Conservation (phyloP, 1,140 invertebrate genomes). For the Vollenhovia emeryi region DNA sequence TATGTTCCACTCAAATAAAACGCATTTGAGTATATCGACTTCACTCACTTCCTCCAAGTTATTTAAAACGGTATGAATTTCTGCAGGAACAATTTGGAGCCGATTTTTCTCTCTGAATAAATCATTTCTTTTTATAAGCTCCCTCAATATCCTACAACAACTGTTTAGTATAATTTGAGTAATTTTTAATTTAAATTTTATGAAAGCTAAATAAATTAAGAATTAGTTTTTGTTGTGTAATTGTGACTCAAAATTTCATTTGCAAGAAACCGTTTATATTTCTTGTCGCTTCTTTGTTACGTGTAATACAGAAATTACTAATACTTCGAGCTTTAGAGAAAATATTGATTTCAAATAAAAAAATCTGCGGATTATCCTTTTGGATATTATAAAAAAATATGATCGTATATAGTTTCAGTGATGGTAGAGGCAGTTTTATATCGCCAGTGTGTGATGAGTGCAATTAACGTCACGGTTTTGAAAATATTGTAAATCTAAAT, state of each 20-base stretch:
- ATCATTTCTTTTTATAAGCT: neutral
- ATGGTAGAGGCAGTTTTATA: neutral
- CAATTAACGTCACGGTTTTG: neutral
- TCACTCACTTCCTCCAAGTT: neutral
- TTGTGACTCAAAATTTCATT: neutral
- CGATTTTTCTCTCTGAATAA: neutral
- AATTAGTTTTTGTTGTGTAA: neutral
- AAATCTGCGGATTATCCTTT: neutral
- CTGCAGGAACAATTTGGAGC: neutral
- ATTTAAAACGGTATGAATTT: neutral
- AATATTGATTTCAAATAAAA: neutral
- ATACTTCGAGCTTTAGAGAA: neutral
- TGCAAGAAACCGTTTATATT: neutral
- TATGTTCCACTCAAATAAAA: neutral
- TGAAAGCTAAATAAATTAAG: neutral
- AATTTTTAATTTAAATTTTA: neutral
- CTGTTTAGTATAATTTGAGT: neutral
- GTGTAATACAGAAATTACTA: neutral
- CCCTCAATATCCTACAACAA: neutral
- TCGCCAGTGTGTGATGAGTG: neutral
- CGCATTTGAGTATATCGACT: neutral
- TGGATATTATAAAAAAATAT: neutral
- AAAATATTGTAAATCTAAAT: slow-evolving; percentile 2
- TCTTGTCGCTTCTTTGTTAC: neutral
- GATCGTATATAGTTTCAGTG: neutral